Evolutionary conservation across 2,797 vertebrate species (phyloP), one percentile per base, ranked within the genome.

Genomic region (Threskiornis aethiopicus): DNA sequence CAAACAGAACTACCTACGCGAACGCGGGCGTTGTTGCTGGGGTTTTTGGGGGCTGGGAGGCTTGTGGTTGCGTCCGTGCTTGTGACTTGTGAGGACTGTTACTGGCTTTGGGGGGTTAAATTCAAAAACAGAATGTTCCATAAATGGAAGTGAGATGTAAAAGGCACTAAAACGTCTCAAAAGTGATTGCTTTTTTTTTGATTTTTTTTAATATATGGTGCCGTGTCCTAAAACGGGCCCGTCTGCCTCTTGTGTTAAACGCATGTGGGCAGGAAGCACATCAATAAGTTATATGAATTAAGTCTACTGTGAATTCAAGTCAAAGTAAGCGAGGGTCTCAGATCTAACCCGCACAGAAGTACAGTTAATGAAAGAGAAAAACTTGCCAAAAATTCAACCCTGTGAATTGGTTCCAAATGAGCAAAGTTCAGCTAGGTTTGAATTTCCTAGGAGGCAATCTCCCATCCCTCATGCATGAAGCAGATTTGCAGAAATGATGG

Each of bases 331-430:
- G 54, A 46, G 21, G 73, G 21, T 64, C 71, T 95, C 58, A 37
- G 79, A 51, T 92, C 69, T 83, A 90, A 79, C 78, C 66, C 16
- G 3, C 67, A 13, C n/a, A 81, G 84, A 93, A 82, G 49, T 12
- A 33, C 35, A 61, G 70, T 69, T 96, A 87, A 91, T 19, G 26
- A 89, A 91, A 85, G 69, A 52, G 44, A 29, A 91, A 26, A 83
- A 44, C 70, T 70, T 95, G 91, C 91, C 93, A 96, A 77, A 93
- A 90, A 89, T 39, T 46, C 69, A 92, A 21, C 55, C 37, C 84
- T 91, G 67, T 84, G 86, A 93, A 86, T 84, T 82, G 3, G 0
- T 88, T 96, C 92, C 90, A 93, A 86, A 47, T 7, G 49, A 86
- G 58, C 59, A 70, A 46, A 88, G 93, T 95, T 93, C 72, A 84